Percentiles rank a stretch among this genome's conserved stretches.
Evolutionary conservation across 2,113 vertebrate genomes (phyloP).

Genomic region (Chlamydotis undulata): DNA sequence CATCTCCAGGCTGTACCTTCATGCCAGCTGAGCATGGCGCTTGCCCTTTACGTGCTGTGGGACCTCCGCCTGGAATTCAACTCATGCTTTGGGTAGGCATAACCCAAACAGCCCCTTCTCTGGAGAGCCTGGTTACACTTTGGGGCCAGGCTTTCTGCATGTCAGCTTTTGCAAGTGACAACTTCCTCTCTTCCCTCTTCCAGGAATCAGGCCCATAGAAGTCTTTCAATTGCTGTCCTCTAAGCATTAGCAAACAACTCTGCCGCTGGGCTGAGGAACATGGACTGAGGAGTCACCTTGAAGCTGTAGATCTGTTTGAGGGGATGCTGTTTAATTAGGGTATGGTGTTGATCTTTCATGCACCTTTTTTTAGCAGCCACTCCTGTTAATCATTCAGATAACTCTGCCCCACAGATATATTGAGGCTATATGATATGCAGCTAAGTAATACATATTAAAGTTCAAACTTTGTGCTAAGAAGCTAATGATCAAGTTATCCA

Average conservation of each 20-base stretch:
- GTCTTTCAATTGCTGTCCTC: not conserved
- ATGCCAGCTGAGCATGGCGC: not conserved
- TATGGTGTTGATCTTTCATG: constrained; percentile 14
- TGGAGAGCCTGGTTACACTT: not conserved
- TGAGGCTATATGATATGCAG: constrained; percentile 3
- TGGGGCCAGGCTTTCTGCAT: not conserved
- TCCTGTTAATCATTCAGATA: constrained; percentile 20
- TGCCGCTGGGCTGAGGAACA: not conserved
- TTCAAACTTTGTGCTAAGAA: not conserved
- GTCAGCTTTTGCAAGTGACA: not conserved
- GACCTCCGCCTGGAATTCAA: not conserved
- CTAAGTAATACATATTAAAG: constrained; percentile 9
- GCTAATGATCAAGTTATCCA: not conserved
- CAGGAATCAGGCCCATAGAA: not conserved
- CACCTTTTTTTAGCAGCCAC: constrained; percentile 17
- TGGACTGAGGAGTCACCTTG: not conserved
- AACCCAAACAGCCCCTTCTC: not conserved
- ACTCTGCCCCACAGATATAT: not conserved
- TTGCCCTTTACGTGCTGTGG: not conserved
- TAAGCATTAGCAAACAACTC: not conserved
- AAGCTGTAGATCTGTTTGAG: not conserved
- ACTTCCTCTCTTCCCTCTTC: not conserved
- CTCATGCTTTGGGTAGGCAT: not conserved
- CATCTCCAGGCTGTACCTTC: not conserved
- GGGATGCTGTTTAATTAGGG: constrained; percentile 24